Evolutionary conservation across 2,888 invertebrate species (phyloP).

Genomic region (Abrostola tripartita): DNA sequence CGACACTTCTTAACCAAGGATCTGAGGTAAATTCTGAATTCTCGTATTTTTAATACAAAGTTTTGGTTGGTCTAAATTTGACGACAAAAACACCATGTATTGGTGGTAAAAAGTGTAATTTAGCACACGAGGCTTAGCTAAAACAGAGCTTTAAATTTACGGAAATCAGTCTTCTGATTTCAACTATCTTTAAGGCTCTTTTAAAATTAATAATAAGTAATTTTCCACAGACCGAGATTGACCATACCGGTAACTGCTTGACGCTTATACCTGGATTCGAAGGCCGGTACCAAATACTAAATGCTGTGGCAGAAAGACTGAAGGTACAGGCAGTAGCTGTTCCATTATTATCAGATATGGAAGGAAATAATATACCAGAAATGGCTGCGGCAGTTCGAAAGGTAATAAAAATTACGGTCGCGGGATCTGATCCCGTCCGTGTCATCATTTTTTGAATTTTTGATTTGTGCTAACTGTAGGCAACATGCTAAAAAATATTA

Average conservation of each 20-base stretch:
- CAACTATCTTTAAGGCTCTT: constrained; percentile 6
- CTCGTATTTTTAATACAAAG: neutral
- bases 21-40: constrained; percentile 47
- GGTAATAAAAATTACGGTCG: constrained; percentile 48
- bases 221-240: constrained; percentile 59
- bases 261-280: constrained; percentile 74
- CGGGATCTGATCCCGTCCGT: neutral
- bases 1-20: constrained; percentile 56
- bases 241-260: constrained; percentile 59
- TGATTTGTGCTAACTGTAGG: too few species aligned
- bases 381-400: constrained; percentile 63
- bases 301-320: constrained; percentile 60
- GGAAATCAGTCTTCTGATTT: too few species aligned
- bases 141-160: too few species aligned
- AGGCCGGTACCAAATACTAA: constrained; percentile 66
- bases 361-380: constrained; percentile 61
- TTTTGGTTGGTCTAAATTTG: too few species aligned
- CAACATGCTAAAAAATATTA: too few species aligned
- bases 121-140: too few species aligned
- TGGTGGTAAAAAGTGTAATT: too few species aligned
- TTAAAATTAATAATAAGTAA: neutral
- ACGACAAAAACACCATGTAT: too few species aligned
- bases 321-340: constrained; percentile 66
- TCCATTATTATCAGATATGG: constrained; percentile 64
- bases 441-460: neutral